Evolutionary conservation across 2,797 vertebrate species (phyloP).

Genomic region (Steatocranus sp.): DNA sequence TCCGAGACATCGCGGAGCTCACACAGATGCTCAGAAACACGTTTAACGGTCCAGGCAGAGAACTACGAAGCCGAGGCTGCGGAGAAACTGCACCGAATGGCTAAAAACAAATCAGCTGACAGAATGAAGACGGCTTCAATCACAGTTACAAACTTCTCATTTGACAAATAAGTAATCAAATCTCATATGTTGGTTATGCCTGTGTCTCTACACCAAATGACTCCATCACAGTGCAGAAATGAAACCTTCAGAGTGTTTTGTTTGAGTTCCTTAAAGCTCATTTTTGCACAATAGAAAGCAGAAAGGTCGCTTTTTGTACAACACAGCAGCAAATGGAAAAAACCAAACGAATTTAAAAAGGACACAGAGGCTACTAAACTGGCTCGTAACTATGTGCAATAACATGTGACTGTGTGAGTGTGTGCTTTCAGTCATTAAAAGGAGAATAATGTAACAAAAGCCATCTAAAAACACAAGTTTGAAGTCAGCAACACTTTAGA

Average conservation of each 20-base stretch:
- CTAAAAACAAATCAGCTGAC: background rate
- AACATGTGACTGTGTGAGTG: background rate
- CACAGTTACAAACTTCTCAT: background rate
- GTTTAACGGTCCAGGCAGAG: background rate
- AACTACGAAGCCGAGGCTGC: accelerated
- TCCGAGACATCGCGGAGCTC: accelerated
- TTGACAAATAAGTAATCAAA: background rate
- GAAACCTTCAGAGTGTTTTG: background rate
- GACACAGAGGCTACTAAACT: background rate
- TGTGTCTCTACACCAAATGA: background rate
- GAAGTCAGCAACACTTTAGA: background rate
- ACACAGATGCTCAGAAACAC: background rate
- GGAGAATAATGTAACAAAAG: background rate
- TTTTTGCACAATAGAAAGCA: background rate
- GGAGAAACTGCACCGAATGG: accelerated
- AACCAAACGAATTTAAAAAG: background rate
- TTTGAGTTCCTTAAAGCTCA: background rate
- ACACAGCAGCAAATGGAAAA: accelerated
- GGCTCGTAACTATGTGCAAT: background rate
- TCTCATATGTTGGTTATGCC: background rate
- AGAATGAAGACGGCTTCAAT: background rate
- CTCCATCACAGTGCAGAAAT: background rate
- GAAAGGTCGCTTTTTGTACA: background rate
- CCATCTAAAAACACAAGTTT: background rate
- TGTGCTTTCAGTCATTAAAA: background rate